Evolutionary conservation across 2,113 vertebrate species (phyloP), one percentile per base, ranked within the genome.

Genomic region (Channa maculata): DNA sequence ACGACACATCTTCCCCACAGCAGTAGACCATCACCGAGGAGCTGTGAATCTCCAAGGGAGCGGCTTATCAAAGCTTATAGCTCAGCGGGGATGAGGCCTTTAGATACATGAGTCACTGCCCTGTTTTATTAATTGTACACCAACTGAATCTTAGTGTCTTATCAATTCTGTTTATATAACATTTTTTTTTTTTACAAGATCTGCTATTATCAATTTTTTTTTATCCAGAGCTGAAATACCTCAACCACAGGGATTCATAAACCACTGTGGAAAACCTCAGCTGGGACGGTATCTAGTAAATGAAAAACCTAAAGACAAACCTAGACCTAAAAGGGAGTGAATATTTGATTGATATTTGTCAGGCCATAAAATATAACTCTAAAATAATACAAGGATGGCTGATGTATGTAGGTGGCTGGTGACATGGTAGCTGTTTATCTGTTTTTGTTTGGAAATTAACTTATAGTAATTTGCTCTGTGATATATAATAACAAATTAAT

Each of bases 41-140:
- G 77, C 71, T 39, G 11, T 57, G 58, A 78, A 66, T 66, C 70
- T 77, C 78, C 37, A 52, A 68, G 55, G 60, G 63, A 81, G 59
- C 11, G 34, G 74, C 72, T 79, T 87, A 71, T 33, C 24, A 71
- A 44, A 68, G 63, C 53, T 3, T 76, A 51, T 55, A 71, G 59
- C 73, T 70, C 24, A 0, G 44, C 44, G 45, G 69, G 69, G 11
- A 55, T 77, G 44, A 41, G 37, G 58, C 49, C 3, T 83, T 75
- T 12, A 61, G 72, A 62, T 34, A 43, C 39, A 77, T 52, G 73
- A 88, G 43, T 85, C 84, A 81, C 69, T 69, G 62, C 51, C 54
- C 36, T 65, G 48, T 64, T 59, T 7, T 65, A 15, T 71, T 72
- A 75, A 83, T 79, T 80, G 60, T 24, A 44, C 37, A 66, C 54